Conservation (phyloP, 64 coral and sea anemone genomes). For the Catalaphyllia jardinei region DNA sequence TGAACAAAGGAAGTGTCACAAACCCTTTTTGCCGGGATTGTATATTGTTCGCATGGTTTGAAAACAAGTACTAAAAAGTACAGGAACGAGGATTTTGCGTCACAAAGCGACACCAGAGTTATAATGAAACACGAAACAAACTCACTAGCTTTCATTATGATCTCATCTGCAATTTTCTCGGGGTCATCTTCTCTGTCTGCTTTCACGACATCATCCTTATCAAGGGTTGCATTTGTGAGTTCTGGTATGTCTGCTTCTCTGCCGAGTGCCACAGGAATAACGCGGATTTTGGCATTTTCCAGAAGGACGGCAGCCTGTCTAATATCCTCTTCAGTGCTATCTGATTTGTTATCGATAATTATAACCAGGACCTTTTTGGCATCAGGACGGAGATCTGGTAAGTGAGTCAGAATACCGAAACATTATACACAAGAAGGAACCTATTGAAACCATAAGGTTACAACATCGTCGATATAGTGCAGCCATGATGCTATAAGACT, state of each 20-base stretch:
- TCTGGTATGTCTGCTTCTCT: conserved; percentile 48
- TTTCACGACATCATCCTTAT: conserved; percentile 65
- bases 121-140: not conserved
- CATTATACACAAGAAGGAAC: no score
- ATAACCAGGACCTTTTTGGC: conserved; percentile 78
- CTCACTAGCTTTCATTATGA: conserved; percentile 62
- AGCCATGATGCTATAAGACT: no score
- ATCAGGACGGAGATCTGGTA: conserved; percentile 27
- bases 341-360: conserved; percentile 71
- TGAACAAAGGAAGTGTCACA: no score
- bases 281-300: conserved; percentile 61
- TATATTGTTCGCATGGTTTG: no score
- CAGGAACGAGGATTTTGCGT: no score
- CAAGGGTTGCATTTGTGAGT: conserved; percentile 48
- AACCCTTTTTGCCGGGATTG: no score
- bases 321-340: conserved; percentile 51
- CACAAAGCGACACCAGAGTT: no score
- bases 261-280: conserved; percentile 85
- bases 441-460: no score
- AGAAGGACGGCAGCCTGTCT: conserved; percentile 36
- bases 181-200: conserved; percentile 45
- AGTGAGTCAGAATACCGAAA: no score
- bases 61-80: no score
- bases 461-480: no score
- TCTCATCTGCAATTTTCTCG: conserved; percentile 56